Evolutionary conservation across 2,888 invertebrate genomes (phyloP).

Genomic region (Orthosia cruda): DNA sequence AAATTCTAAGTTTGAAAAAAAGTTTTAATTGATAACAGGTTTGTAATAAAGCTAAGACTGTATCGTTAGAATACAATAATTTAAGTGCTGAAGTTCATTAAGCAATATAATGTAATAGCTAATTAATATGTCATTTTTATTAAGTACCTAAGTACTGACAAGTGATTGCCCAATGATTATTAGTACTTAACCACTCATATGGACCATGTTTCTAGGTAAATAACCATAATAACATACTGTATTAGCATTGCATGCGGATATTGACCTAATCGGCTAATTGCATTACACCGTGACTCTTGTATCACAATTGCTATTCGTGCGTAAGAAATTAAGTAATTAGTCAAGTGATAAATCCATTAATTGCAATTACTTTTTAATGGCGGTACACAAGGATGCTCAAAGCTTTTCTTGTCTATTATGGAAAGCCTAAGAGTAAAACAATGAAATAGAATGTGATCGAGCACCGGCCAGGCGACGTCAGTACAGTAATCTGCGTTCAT

Average conservation of each 20-base stretch:
- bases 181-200: neutral
- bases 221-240: conserved; percentile 11
- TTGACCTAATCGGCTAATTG: conserved; percentile 55
- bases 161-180: neutral
- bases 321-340: conserved; percentile 56
- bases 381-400: conserved; percentile 68
- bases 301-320: conserved; percentile 26
- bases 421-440: conserved; percentile 68
- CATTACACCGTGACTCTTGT: conserved; percentile 40
- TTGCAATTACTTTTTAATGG: conserved; percentile 39
- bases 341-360: conserved; percentile 49
- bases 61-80: neutral
- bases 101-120: conserved; percentile 20
- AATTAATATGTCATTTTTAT: conserved; percentile 13
- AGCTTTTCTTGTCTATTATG: conserved; percentile 64
- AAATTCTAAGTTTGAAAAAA: conserved; percentile 5
- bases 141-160: conserved; percentile 1
- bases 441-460: conserved; percentile 81
- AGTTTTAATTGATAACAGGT: conserved; percentile 7
- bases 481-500: conserved; percentile 83
- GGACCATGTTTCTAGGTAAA: conserved; percentile 30
- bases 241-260: conserved; percentile 42
- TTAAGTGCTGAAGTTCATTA: conserved; percentile 20
- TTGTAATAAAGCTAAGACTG: neutral
- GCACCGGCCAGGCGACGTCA: conserved; percentile 83